Percentiles rank a stretch among this genome's conserved stretches.
Evolutionary conservation across 2,797 vertebrate species (phyloP).

Genomic region (Phrynocephalus vlangalii): DNA sequence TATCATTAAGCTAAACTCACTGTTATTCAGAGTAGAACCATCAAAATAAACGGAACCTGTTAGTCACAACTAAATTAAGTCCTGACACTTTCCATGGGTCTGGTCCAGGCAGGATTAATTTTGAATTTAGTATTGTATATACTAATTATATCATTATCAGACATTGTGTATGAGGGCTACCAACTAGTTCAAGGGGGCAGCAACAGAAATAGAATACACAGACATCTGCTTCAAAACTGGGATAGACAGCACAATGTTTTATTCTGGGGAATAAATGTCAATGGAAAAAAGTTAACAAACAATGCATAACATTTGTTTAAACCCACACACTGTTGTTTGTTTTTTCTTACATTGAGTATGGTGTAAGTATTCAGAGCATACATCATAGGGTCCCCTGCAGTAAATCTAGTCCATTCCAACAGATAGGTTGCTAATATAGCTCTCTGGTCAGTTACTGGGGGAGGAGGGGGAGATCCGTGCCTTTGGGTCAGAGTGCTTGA

Average conservation of each 20-base stretch:
- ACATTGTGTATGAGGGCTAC: background rate
- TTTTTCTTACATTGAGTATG: slow-evolving; percentile 58
- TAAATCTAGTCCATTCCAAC: slow-evolving; percentile 55
- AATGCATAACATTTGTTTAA: slow-evolving; percentile 23
- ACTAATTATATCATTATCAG: background rate
- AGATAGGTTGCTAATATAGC: slow-evolving; percentile 58
- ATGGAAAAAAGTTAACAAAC: slow-evolving; percentile 28
- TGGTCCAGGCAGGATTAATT: background rate
- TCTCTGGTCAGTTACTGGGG: slow-evolving; percentile 44
- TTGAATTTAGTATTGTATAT: background rate
- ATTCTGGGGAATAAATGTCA: slow-evolving; percentile 22
- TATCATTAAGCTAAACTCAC: background rate
- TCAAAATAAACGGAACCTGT: background rate
- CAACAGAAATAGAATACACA: background rate
- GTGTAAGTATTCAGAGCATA: slow-evolving; percentile 14
- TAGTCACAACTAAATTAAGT: background rate
- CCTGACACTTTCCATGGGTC: background rate
- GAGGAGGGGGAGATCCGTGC: slow-evolving; percentile 20
- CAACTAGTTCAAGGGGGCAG: too few species aligned
- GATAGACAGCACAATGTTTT: background rate
- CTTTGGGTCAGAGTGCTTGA: slow-evolving; percentile 37
- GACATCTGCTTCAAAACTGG: background rate
- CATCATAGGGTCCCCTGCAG: slow-evolving; percentile 50
- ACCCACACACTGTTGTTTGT: slow-evolving; percentile 43
- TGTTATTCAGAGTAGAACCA: background rate